Base-by-base conservation (phyloP, 2,113 vertebrate species). In the Brachyhypopomus gauderio region DNA sequence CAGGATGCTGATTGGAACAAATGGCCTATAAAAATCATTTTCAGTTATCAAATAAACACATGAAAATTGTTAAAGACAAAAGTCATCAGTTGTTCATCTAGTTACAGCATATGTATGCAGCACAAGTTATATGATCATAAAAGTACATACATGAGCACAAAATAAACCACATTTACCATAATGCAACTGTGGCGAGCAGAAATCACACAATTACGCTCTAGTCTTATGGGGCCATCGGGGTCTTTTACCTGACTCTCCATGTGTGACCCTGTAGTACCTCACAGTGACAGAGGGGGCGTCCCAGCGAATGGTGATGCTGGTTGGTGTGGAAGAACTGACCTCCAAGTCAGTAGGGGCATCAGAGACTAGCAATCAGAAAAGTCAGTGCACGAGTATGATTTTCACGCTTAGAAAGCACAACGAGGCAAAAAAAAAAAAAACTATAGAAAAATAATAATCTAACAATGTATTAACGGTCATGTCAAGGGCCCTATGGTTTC, bases 211-310 rank as follows among this genome's bases (percentile, higher is more conserved):
- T 58, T 58, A 58, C 14, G 19, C 14, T 19, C 56, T 4, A 17
- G 56, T 16, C 2, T 8, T 36, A 67, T 4, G 11, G 36, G 17
- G 41, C 20, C n/a, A 34, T 7, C 6, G n/a, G n/a, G 36, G 30
- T 70, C 4, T 17, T 86, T 69, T 58, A 99, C 98, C 98, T 84
- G 94, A 93, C 92, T 98, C 95, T 84, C 95, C 95, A 0, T 97
- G 96, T 4, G 95, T 95, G 88, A 99, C 96, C 88, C 96, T 94
- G 88, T 99, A 99, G 87, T 97, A 98, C 81, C 97, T 92, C 69
- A 99, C 98, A 0, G 95, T 97, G 85, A 98, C 95, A 0, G 96
- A 94, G 20, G 98, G 98, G 14, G 97, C 92, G 0, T 97, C 95
- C 98, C 98, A 99, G 77, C 92, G 94, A 80, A 99, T 89, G 6